Evolutionary conservation across 2,113 vertebrate genomes (phyloP).

Genomic region (Talpa occidentalis): DNA sequence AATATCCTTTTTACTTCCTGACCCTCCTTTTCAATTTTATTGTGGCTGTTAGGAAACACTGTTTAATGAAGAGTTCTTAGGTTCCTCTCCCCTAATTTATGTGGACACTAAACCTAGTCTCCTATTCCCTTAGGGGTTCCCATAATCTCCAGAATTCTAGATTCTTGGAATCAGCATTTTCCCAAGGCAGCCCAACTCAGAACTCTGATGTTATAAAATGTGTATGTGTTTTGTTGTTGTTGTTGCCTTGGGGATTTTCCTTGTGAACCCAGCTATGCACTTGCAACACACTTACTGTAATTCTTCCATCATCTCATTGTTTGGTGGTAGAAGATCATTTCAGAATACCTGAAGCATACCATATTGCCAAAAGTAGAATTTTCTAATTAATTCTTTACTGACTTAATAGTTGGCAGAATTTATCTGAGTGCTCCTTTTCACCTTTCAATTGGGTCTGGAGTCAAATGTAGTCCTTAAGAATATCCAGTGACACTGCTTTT

Average conservation of each 20-base stretch:
- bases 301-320: conserved; percentile 2
- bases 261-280: not conserved
- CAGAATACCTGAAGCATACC: not conserved
- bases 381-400: not conserved
- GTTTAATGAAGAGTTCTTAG: not conserved
- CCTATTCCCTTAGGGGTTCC: not conserved
- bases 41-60: not conserved
- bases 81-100: not conserved
- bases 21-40: not conserved
- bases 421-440: not conserved
- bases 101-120: not conserved
- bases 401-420: not conserved
- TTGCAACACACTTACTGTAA: not conserved
- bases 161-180: conserved; percentile 33
- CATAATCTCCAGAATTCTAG: conserved; percentile 38
- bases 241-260: not conserved
- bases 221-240: too few species aligned
- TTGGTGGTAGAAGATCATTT: not conserved
- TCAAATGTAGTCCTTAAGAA: not conserved
- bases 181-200: not conserved
- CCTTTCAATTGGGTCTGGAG: not conserved
- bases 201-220: conserved; percentile 26
- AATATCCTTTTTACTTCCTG: not conserved
- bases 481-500: not conserved
- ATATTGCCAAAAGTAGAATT: not conserved